Conservation (phyloP, 2,797 vertebrate species). For the Falco naumanni region DNA sequence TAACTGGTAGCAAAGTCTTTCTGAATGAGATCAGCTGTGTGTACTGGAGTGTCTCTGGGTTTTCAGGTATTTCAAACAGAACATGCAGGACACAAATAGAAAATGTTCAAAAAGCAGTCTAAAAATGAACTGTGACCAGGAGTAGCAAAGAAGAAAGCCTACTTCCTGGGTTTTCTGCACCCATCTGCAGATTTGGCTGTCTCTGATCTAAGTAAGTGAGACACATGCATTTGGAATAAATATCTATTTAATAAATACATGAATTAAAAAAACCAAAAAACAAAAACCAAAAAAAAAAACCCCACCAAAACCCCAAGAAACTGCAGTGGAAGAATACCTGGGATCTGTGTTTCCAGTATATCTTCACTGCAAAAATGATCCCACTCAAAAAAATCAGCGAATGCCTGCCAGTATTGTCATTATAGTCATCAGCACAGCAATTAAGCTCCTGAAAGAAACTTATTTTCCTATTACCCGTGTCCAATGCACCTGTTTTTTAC, state of each 20-base stretch:
- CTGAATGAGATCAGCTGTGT: not conserved
- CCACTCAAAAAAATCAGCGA: not conserved
- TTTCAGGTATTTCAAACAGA: not conserved
- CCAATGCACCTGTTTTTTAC: conserved; percentile 4
- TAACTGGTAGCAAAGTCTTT: not conserved
- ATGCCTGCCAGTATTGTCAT: not conserved
- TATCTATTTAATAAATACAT: too few species aligned
- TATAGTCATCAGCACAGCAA: not conserved
- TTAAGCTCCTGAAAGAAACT: conserved; percentile 18
- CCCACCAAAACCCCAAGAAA: not conserved
- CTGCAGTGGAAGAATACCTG: not conserved
- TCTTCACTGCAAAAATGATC: not conserved
- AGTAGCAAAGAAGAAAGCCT: not conserved
- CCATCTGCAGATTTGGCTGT: not conserved
- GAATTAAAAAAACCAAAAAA: too few species aligned
- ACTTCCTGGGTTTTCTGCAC: not conserved
- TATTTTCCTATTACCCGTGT: conserved; percentile 24
- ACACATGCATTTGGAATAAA: not conserved
- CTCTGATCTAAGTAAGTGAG: not conserved
- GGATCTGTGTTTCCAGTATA: not conserved
- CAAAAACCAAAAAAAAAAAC: not conserved
- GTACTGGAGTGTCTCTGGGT: not conserved
- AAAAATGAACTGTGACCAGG: not conserved
- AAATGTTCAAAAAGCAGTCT: not conserved
- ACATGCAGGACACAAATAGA: not conserved